phyloP scores from a whole-genome alignment of 2,797 vertebrate genomes.

The Tiaroga cobitis region DNA sequence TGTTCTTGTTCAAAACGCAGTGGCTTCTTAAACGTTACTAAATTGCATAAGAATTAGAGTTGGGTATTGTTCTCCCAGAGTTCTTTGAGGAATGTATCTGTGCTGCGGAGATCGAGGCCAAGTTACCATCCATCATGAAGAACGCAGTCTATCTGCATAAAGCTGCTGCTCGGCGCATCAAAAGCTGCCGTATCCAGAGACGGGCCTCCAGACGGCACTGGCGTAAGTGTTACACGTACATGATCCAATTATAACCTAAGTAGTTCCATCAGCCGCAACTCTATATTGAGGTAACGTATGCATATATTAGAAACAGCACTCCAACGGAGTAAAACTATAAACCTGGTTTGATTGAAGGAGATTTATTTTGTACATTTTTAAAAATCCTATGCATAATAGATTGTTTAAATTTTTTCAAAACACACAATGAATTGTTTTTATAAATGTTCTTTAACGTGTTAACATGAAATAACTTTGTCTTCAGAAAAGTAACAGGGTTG shows the following conservation, averaged over 20 bases:
- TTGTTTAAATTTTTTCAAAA: background rate
- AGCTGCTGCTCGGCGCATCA: slow-evolving; percentile 92
- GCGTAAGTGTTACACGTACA: slow-evolving; percentile 67
- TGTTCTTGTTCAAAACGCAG: background rate
- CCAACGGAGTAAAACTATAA: background rate
- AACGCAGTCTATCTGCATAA: slow-evolving; percentile 96
- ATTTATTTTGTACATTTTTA: background rate
- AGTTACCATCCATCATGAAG: slow-evolving; percentile 97
- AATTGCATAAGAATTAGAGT: background rate
- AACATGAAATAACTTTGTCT: background rate
- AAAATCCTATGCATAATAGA: background rate
- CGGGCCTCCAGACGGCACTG: slow-evolving; percentile 83
- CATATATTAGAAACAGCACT: background rate
- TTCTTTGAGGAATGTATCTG: slow-evolving; percentile 99
- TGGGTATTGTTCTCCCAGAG: slow-evolving; percentile 68
- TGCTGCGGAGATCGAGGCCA: slow-evolving; percentile 92
- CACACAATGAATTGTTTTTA: background rate
- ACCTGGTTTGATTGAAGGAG: background rate
- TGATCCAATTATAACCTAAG: background rate
- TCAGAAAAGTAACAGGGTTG: too few relatives aligned
- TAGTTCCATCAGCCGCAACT: background rate
- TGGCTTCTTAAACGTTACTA: background rate
- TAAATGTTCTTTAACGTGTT: background rate
- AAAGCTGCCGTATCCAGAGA: slow-evolving; percentile 93
- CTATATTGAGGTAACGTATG: background rate